Percentiles rank a stretch among this genome's conserved stretches.
Evolutionary conservation across 2,113 vertebrate species (phyloP).

Genomic region (Merops nubicus): DNA sequence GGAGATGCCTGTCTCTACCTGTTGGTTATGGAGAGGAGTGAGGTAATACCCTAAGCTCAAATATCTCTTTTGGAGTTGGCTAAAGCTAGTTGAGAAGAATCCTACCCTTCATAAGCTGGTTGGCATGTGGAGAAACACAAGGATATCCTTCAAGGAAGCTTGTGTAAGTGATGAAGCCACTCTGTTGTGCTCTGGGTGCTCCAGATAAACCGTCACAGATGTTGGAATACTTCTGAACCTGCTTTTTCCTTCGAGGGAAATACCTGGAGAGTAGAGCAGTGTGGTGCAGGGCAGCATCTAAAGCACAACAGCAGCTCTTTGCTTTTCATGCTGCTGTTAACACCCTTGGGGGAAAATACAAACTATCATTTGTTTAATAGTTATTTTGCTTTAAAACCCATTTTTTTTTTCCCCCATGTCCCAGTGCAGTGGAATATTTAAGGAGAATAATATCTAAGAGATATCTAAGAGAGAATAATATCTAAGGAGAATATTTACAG

Average conservation of each 20-base stretch:
- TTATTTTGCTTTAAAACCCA: background rate
- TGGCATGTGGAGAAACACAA: background rate
- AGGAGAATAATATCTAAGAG: too few relatives aligned
- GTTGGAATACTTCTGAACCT: background rate
- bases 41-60: background rate
- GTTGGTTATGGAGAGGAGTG: fast-evolving
- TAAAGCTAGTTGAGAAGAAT: background rate
- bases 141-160: background rate
- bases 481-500: background rate
- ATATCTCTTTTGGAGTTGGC: background rate
- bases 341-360: background rate
- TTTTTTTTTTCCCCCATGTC: background rate
- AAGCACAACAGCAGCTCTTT: background rate
- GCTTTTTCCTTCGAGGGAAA: background rate
- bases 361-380: background rate
- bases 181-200: background rate
- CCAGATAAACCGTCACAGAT: background rate
- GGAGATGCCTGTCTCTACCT: background rate
- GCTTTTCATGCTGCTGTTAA: background rate
- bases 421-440: background rate
- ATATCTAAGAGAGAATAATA: too few relatives aligned
- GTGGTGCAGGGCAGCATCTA: background rate
- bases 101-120: background rate
- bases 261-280: background rate
- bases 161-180: background rate